Evolutionary conservation across 2,888 invertebrate genomes (phyloP), one percentile per base, ranked within the genome.

Genomic region (Ennomos fuscantarius): DNA sequence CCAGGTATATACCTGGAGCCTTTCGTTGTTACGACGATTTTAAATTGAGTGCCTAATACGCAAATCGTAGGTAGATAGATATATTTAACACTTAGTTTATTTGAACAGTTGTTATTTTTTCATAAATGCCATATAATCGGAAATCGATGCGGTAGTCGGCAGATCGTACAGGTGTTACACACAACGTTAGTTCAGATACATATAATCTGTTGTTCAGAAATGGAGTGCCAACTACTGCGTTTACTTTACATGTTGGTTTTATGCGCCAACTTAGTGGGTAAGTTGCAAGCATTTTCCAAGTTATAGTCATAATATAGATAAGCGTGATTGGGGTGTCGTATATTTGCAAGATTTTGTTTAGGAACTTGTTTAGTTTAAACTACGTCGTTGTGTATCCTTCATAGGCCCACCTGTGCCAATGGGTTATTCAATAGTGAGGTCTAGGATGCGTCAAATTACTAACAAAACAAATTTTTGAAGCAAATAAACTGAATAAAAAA

Each of bases 41-140:
- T 42, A 10, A 6, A n/a, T 40, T 15, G 9, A 15, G 41, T 12
- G 10, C 11, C 5, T 37, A n/a, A 9, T 11, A 34, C 8, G 44
- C 33, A 46, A 9, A 9, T 12, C 10, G n/a, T 41, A 41, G 34
- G 35, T 40, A 12, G 33, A 8, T 12, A 15, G 10, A n/a, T n/a
- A n/a, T 33, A n/a, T n/a, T 31, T 46, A 65, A 62, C 59, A 63
- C 24, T 60, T 50, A n/a, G 6, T 62, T 13, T 85, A 73, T 86
- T 63, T 85, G 65, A 56, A 76, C 86, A 86, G 85, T 77, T 85
- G 83, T 77, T 13, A 31, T 55, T 35, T 44, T 37, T 50, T 55
- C 32, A 24, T 35, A 39, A 24, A 33, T 39, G 13, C 32, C 43
- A 37, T 43, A 35, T 44, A 44, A n/a, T 8, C 39, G 44, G 34